A percentile compares a stretch with the other conserved stretches of the same genome.
phyloP scores from a whole-genome alignment of 2,797 vertebrate genomes.

The Pipistrellus pipistrellus region DNA sequence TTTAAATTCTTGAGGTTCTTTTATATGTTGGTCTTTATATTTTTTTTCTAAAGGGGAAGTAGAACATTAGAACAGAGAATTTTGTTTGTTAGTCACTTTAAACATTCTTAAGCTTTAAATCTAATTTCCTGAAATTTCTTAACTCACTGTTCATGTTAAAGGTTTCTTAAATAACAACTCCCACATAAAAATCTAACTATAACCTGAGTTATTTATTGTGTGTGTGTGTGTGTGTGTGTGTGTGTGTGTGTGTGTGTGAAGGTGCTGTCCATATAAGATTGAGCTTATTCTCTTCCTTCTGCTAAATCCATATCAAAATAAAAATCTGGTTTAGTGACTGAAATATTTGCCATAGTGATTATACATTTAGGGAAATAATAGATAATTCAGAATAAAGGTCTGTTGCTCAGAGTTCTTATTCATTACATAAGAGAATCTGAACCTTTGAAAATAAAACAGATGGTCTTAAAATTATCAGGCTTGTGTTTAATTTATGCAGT shows the following conservation, averaged over 20 bases:
- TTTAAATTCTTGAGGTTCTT: neutral
- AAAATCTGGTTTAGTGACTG: neutral
- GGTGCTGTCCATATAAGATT: neutral
- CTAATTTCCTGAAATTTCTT: neutral
- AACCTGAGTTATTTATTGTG: neutral
- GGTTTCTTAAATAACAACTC: neutral
- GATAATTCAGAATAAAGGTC: neutral
- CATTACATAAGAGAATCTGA: conserved; percentile 61
- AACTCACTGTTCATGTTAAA: neutral
- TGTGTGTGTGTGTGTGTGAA: conserved; percentile 6
- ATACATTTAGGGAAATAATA: conserved; percentile 50
- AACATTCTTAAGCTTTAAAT: neutral
- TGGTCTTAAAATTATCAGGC: conserved; percentile 75
- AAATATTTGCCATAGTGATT: conserved; percentile 34
- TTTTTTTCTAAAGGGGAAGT: neutral
- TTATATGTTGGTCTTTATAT: neutral
- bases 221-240: neutral
- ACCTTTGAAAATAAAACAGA: conserved; percentile 80
- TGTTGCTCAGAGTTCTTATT: neutral
- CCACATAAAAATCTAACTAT: neutral
- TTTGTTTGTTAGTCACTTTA: neutral
- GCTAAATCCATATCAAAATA: conserved; percentile 37
- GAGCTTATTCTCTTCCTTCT: neutral
- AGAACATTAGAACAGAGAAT: neutral
- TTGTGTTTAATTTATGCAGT: conserved; percentile 83